Evolutionary conservation across 2,113 vertebrate genomes (phyloP).

Genomic region (Anguilla rostrata): DNA sequence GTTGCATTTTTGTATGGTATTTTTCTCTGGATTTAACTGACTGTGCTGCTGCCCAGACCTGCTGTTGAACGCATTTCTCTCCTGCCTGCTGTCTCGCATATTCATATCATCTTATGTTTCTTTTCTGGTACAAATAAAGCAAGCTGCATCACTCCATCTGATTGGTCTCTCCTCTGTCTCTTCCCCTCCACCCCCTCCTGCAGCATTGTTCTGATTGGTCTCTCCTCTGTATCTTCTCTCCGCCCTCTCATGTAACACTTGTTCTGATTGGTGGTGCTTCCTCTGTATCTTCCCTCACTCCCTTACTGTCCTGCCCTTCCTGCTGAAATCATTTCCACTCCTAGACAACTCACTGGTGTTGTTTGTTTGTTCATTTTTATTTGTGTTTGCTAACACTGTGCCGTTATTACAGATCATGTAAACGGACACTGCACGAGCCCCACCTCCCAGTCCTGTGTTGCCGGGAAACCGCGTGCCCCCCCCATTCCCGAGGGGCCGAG

Average conservation of each 20-base stretch:
- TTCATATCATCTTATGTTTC: background rate
- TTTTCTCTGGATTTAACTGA: background rate
- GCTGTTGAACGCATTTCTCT: background rate
- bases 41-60: background rate
- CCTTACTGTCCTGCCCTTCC: background rate
- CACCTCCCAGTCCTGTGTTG: slow-evolving; percentile 88
- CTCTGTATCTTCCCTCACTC: too few relatives aligned
- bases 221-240: background rate
- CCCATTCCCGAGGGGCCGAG: slow-evolving; percentile 83
- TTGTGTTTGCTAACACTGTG: slow-evolving; percentile 69
- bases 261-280: too few relatives aligned
- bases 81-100: background rate
- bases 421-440: slow-evolving; percentile 98
- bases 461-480: slow-evolving; percentile 85
- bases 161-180: background rate
- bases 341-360: background rate
- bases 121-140: slow-evolving; percentile 15
- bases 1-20: background rate
- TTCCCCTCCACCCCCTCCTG: background rate
- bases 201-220: background rate
- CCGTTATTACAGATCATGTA: slow-evolving; percentile 90
- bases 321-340: slow-evolving; percentile 5
- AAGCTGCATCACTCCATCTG: slow-evolving; percentile 7
- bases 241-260: too few relatives aligned
- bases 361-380: background rate